Conservation (phyloP, 2,797 vertebrate species). For the Periparus ater region DNA sequence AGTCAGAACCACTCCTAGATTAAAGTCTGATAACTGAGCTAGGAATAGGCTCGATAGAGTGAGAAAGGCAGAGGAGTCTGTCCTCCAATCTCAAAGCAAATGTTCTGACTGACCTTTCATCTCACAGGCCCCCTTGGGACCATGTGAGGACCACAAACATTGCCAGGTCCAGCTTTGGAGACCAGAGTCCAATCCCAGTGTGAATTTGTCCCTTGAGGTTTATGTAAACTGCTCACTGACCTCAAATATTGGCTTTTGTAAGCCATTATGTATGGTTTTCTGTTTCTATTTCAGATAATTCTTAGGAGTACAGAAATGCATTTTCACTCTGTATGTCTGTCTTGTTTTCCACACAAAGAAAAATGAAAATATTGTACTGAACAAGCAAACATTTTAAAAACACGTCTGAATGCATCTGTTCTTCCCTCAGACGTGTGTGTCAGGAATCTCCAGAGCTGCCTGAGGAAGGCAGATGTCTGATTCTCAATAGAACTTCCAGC, state of each 20-base stretch:
- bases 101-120: background rate
- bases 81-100: background rate
- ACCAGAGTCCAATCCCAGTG: background rate
- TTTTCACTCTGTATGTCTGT: background rate
- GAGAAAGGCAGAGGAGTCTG: background rate
- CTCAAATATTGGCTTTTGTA: background rate
- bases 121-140: background rate
- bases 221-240: background rate
- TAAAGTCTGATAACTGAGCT: background rate
- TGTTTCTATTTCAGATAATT: background rate
- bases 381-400: conserved; percentile 11
- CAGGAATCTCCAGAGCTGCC: background rate
- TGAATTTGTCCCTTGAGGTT: background rate
- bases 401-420: background rate
- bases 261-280: background rate
- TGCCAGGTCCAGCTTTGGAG: background rate
- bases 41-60: background rate
- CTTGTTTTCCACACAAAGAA: background rate
- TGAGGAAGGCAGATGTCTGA: conserved; percentile 9
- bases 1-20: background rate
- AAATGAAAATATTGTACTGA: conserved; percentile 17
- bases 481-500: background rate
- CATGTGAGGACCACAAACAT: background rate
- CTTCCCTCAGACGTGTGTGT: background rate
- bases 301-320: background rate